Percentiles rank a stretch among this genome's conserved stretches.
Conservation (phyloP, 2,113 vertebrate genomes). For the Rhabdornis inornatus region DNA sequence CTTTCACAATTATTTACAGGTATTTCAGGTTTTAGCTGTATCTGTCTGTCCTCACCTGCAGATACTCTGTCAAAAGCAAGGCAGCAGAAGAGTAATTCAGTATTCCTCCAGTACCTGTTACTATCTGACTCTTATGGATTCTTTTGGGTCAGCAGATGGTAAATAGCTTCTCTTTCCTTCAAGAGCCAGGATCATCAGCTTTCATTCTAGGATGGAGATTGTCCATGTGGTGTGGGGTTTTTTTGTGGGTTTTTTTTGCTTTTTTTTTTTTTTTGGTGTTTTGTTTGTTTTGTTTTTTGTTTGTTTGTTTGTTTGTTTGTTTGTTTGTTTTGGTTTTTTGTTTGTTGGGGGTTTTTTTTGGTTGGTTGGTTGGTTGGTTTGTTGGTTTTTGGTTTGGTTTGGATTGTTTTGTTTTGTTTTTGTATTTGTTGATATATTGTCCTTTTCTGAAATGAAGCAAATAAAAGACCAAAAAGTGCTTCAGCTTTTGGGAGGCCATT, state of each 20-base stretch:
- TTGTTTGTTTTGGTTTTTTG: too few species aligned
- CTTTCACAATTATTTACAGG: constrained; percentile 10
- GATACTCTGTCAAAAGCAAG: not conserved
- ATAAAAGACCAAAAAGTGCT: not conserved
- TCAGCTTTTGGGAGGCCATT: not conserved
- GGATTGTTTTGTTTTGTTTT: not conserved
- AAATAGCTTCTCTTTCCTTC: not conserved
- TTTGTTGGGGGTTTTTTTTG: too few species aligned
- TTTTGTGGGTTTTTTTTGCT: too few species aligned
- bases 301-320: too few species aligned
- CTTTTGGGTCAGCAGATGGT: not conserved
- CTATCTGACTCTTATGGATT: not conserved
- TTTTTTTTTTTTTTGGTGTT: not conserved
- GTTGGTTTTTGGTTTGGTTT: too few species aligned
- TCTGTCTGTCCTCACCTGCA: not conserved
- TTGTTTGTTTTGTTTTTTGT: too few species aligned
- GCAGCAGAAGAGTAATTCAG: not conserved
- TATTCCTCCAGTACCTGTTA: not conserved
- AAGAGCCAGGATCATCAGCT: not conserved
- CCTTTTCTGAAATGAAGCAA: not conserved
- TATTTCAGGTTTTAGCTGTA: constrained; percentile 2
- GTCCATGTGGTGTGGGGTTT: not conserved
- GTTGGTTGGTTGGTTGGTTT: too few species aligned
- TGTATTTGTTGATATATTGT: not conserved
- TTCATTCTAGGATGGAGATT: not conserved